Evolutionary conservation across 30 jellyfish, hydroid and myxozoan species (phyloP).

Genomic region (Aurelia sp.): DNA sequence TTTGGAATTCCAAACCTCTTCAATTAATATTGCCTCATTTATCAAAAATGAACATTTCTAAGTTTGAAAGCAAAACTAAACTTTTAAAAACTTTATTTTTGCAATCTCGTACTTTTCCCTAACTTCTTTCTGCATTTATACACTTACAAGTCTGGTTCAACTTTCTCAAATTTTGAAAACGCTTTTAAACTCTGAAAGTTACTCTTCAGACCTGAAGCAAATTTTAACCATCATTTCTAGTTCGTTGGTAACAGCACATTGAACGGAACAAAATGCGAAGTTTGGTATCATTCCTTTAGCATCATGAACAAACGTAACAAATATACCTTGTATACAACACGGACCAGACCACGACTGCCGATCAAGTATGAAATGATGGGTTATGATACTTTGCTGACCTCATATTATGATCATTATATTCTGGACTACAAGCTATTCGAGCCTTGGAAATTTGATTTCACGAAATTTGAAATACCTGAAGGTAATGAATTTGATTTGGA

Average conservation of each 20-base stretch:
- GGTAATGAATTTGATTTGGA: constrained; percentile 33
- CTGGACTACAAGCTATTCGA: constrained; percentile 70
- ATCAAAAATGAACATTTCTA: too few species aligned
- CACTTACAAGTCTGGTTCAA: too few species aligned
- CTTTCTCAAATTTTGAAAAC: too few species aligned
- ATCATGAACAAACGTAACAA: constrained; percentile 76
- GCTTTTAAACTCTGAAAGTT: too few species aligned
- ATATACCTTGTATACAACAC: constrained; percentile 88
- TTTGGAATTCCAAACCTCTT: too few species aligned
- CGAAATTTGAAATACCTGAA: constrained; percentile 78
- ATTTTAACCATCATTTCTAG: constrained; percentile 42
- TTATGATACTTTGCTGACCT: constrained; percentile 86
- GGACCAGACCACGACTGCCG: constrained; percentile 78
- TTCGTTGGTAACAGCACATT: constrained; percentile 78
- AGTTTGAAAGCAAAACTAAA: too few species aligned
- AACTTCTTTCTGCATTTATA: too few species aligned
- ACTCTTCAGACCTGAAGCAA: too few species aligned
- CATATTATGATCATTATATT: constrained; percentile 89
- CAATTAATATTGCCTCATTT: too few species aligned
- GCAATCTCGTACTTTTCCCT: too few species aligned
- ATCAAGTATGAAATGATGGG: constrained; percentile 98
- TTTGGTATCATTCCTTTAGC: constrained; percentile 85
- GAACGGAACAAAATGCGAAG: constrained; percentile 77
- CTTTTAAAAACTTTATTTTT: too few species aligned
- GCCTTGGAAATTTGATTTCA: constrained; percentile 81